Base-by-base conservation (phyloP, 2,797 vertebrate species). In the Ficedula albicollis region DNA sequence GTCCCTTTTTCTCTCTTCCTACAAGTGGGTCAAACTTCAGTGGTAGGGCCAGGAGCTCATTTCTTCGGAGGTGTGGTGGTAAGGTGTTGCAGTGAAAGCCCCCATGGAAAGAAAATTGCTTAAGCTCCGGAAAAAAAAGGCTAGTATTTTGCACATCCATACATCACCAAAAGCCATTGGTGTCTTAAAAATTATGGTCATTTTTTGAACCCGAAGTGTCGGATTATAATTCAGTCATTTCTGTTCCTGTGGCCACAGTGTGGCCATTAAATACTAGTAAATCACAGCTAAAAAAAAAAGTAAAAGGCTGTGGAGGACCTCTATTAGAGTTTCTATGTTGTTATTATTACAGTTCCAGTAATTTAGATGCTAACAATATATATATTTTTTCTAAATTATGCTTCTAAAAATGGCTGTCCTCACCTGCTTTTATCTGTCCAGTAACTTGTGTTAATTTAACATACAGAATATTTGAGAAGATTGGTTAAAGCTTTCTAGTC, bases 131-230 rank as follows among this genome's bases (percentile, higher is more conserved):
- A 59, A 48, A 19, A 29, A 46, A 54, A 46, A 62, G 25, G 8
- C 20, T 62, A 18, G 1, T 30, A 10, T 46, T 11, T 67, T 69
- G 48, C 1, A 0, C 9, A 9, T 25, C 9, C 8, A 10, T 85
- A 15, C 3, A 25, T 56, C 9, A 30, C 16, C 21, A 38, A 10
- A 70, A 75, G 19, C 48, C 67, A 29, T 30, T 36, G 17, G 6
- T 64, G 25, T 51, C 25, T 66, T 80, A 39, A 29, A 21, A 6
- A 3, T 43, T 16, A 6, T 32, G 32, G 6, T 48, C 18, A 5
- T 38, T 66, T 94, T 38, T 21, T 70, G 49, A 77, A 36, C 9
- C 15, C 3, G 4, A 52, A 44, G 14, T 38, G 18, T 38, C 41
- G 6, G 11, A 22, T 77, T 78, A 8, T 20, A 36, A 29, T 64